Evolutionary conservation across 2,113 vertebrate genomes (phyloP).

Genomic region (Bagarius yarrelli): DNA sequence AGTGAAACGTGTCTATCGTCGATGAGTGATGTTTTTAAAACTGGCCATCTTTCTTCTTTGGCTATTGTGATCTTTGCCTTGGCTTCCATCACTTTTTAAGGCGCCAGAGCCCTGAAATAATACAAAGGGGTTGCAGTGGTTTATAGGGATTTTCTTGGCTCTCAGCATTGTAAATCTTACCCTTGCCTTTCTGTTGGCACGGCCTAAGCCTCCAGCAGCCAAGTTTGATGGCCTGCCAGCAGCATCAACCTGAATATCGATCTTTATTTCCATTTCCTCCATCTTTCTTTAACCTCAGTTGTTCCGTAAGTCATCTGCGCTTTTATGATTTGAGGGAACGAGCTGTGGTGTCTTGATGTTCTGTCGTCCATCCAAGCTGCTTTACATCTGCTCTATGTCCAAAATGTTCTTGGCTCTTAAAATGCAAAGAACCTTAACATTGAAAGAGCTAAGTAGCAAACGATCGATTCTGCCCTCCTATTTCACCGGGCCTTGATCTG

Average conservation of each 20-base stretch:
- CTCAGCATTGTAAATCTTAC: slow-evolving; percentile 51
- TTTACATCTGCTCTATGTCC: neutral
- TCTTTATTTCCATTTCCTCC: slow-evolving; percentile 47
- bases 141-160: slow-evolving; percentile 53
- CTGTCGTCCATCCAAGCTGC: neutral
- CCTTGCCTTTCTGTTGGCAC: slow-evolving; percentile 42
- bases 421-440: slow-evolving; percentile 29
- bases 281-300: slow-evolving; percentile 50
- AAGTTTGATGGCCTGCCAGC: slow-evolving; percentile 56
- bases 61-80: slow-evolving; percentile 38
- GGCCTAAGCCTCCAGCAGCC: slow-evolving; percentile 43
- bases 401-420: neutral
- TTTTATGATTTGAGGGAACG: slow-evolving; percentile 50
- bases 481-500: slow-evolving; percentile 20
- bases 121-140: slow-evolving; percentile 49
- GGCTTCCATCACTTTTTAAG: slow-evolving; percentile 47
- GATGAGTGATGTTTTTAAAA: slow-evolving; percentile 44
- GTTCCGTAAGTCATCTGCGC: slow-evolving; percentile 49
- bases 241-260: slow-evolving; percentile 55
- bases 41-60: slow-evolving; percentile 4
- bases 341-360: slow-evolving; percentile 5
- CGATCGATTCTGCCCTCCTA: slow-evolving; percentile 38
- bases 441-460: slow-evolving; percentile 23
- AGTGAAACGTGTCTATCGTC: neutral
- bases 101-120: slow-evolving; percentile 29